Conservation (phyloP, 2,113 vertebrate species). For the Bombycilla garrulus region DNA sequence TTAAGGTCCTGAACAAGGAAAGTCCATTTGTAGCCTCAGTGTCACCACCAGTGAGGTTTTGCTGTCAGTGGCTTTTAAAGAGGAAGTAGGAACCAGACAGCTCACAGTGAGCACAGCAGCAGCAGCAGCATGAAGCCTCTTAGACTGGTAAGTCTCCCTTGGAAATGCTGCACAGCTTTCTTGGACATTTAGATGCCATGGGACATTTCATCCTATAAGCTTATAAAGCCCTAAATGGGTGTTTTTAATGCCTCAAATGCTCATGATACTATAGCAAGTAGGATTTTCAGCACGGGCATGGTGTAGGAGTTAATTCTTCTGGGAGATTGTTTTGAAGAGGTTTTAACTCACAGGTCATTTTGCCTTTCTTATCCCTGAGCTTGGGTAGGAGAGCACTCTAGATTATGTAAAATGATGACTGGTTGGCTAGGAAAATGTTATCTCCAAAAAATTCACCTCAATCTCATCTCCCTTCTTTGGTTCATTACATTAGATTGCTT, state of each 20-base stretch:
- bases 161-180: not conserved
- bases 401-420: not conserved
- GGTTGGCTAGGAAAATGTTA: not conserved
- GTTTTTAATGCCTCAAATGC: not conserved
- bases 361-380: not conserved
- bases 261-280: not conserved
- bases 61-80: not conserved
- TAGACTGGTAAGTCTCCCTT: not conserved
- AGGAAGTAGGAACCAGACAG: not conserved
- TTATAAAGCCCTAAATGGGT: not conserved
- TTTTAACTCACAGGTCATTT: not conserved
- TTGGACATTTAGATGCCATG: not conserved
- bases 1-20: constrained; percentile 11
- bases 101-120: not conserved
- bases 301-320: not conserved
- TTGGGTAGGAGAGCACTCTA: not conserved
- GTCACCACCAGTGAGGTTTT: not conserved
- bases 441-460: not conserved
- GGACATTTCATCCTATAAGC: not conserved
- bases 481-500: not conserved
- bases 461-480: not conserved
- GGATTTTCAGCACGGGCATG: not conserved
- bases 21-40: not conserved
- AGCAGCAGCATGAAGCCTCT: not conserved
- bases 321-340: not conserved